These are phyloP conservation scores for Andrena chrysosceles DNA, from an alignment of 2,888 invertebrate species.

Conservation along the genomic window DNA sequence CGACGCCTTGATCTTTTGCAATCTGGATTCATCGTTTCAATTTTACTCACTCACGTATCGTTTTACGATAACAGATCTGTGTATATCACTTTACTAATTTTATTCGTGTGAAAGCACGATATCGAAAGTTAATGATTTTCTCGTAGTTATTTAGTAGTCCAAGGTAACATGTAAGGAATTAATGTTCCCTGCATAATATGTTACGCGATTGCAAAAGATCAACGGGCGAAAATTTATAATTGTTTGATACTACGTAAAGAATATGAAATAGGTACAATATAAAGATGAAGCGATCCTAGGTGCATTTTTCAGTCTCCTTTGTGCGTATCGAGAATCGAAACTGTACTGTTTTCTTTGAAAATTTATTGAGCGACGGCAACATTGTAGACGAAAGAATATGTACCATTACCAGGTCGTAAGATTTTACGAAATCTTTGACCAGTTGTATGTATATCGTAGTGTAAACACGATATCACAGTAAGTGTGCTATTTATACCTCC, in stretches of 20 bases:
- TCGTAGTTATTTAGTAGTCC: background rate
- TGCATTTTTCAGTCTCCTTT: slow-evolving; percentile 25
- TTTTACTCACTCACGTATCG: background rate
- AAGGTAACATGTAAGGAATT: background rate
- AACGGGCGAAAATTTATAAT: slow-evolving; percentile 9
- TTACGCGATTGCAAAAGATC: slow-evolving; percentile 27
- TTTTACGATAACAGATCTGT: background rate
- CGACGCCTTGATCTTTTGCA: slow-evolving; percentile 17
- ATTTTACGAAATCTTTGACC: slow-evolving; percentile 59
- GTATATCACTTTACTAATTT: background rate
- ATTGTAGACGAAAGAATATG: slow-evolving; percentile 43
- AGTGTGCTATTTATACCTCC: slow-evolving; percentile 83
- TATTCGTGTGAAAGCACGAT: background rate
- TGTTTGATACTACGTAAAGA: slow-evolving; percentile 18
- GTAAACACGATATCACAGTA: slow-evolving; percentile 79
- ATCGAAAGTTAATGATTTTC: background rate
- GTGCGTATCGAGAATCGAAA: slow-evolving; percentile 25
- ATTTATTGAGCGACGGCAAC: slow-evolving; percentile 39
- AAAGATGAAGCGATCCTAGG: slow-evolving; percentile 20
- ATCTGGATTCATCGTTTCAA: background rate
- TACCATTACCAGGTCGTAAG: slow-evolving; percentile 38
- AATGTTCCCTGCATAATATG: background rate
- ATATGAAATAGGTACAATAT: slow-evolving; percentile 20
- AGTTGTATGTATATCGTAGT: slow-evolving; percentile 75
- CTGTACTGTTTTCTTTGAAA: slow-evolving; percentile 7